Evolutionary conservation across 2,113 vertebrate genomes (phyloP), one percentile per base, ranked within the genome.

Genomic region (Xenopus tropicalis): DNA sequence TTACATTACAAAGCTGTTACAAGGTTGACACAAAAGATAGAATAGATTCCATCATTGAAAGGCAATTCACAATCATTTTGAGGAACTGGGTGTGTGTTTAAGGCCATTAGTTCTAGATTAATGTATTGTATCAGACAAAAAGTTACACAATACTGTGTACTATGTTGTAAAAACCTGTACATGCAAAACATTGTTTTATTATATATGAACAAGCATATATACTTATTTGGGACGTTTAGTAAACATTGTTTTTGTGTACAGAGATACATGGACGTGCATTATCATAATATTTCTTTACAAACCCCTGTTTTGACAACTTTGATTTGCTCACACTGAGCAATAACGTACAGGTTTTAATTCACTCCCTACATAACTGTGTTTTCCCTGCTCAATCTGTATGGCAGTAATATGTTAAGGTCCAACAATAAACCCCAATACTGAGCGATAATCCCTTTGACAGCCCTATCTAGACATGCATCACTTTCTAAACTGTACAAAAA

Each of bases 71-170:
- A 93, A 94, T 89, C 83, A 85, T 86, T 91, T 95, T 85, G 87
- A 91, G 91, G 89, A 94, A 88, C 90, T 92, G 82, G 87, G 93
- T 94, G 92, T 94, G 90, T 93, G 90, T 93, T 97, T 98, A 99
- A 98, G 97, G 96, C 96, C 91, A 94, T 97, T 94, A 94, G 93
- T 97, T 96, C 90, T 93, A 88, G 85, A 84, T 80, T 85, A 88
- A 88, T 91, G 82, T 91, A 82, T 62, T 85, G 83, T 77, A 70
- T 82, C 86, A 87, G 81, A 92, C 88, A 94, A 88, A 91, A 89
- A 82, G 87, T 82, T 61, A 89, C 91, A 94, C 84, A 93, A 92
- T 93, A 92, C 88, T 61, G 88, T 93, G 92, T 88, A 87, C 92
- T 92, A 76, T 90, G 82, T 86, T 88, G 84, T 95, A 95, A 94